A percentile compares a stretch with the other conserved stretches of the same genome.
Evolutionary conservation across 2,888 invertebrate genomes (phyloP).

Genomic region (Dryobota labecula): DNA sequence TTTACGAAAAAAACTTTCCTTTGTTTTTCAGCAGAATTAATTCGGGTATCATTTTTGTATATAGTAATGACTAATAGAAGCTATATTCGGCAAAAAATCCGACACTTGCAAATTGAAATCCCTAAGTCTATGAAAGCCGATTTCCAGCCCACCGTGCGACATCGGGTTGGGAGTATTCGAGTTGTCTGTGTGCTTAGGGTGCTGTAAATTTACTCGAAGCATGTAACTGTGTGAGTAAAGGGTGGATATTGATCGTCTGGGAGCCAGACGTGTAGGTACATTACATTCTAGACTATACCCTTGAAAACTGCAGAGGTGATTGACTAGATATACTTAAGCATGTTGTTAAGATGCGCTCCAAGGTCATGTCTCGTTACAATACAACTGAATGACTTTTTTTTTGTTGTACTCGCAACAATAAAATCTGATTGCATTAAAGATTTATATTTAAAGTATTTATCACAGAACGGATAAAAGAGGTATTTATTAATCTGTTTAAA

Average conservation of each 20-base stretch:
- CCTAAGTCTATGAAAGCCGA: no score
- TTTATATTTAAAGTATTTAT: not conserved
- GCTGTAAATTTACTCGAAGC: not conserved
- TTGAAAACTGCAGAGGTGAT: slow-evolving; percentile 37
- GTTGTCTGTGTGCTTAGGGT: slow-evolving; percentile 42
- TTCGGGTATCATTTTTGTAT: no score
- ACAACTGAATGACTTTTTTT: slow-evolving; percentile 8
- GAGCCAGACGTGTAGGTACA: slow-evolving; percentile 46
- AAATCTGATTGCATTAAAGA: not conserved
- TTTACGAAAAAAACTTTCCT: no score
- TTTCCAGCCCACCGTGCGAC: no score
- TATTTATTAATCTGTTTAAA: not conserved
- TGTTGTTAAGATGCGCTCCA: slow-evolving; percentile 18
- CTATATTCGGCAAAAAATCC: no score
- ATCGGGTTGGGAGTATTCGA: slow-evolving; percentile 69
- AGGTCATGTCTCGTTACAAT: not conserved
- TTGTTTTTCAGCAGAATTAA: no score
- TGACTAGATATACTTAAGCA: not conserved
- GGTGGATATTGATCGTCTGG: slow-evolving; percentile 58
- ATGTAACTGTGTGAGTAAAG: slow-evolving; percentile 23
- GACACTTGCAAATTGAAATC: no score
- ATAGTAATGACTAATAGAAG: no score
- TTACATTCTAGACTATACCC: slow-evolving; percentile 49
- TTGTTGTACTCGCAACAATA: not conserved
- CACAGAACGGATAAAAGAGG: no score